Evolutionary conservation across 2,113 vertebrate species (phyloP), one percentile per base, ranked within the genome.

Genomic region (Bubalus kerabau): DNA sequence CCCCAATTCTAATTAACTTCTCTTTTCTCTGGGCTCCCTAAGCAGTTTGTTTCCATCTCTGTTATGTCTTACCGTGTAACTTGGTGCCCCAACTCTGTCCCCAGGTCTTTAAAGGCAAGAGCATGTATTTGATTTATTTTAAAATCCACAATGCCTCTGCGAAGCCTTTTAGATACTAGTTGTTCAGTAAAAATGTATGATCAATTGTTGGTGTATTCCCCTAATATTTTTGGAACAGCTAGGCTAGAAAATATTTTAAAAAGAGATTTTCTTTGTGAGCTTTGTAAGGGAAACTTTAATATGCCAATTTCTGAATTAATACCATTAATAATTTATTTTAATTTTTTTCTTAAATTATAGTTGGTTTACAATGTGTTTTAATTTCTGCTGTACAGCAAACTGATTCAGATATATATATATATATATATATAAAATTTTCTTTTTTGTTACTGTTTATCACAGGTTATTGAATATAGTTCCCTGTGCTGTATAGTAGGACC

Each of bases 251-350:
- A 78, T 95, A 91, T 84, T 95, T 95, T 88, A 3, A 76, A 93
- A 96, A 67, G 50, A 89, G 17, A 52, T 59, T 88, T 94, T 93
- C 40, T 93, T 84, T 81, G 12, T 91, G 62, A 96, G 30, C 28
- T 96, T 95, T 87, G 64, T 97, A 78, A 80, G 56, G 12, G 26
- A 94, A 94, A 92, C 32, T 94, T 81, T 67, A 80, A 81, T 85
- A 86, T 57, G 12, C 56, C 24, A 62, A 7, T 83, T 88, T 94
- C 50, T 95, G 94, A 85, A 48, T 89, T 88, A 85, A 60, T 95
- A 57, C 4, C 10, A 32, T 90, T 56, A 1, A 76, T 90, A 36
- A 26, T 90, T 76, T 46, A 26, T 90, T 76, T 64, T 3, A 21
- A 64, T 24, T 0, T 28, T 64, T 56, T 82, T 54, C 11, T 52